Base-by-base conservation (phyloP, 2,113 vertebrate genomes). In the Callipepla californica region DNA sequence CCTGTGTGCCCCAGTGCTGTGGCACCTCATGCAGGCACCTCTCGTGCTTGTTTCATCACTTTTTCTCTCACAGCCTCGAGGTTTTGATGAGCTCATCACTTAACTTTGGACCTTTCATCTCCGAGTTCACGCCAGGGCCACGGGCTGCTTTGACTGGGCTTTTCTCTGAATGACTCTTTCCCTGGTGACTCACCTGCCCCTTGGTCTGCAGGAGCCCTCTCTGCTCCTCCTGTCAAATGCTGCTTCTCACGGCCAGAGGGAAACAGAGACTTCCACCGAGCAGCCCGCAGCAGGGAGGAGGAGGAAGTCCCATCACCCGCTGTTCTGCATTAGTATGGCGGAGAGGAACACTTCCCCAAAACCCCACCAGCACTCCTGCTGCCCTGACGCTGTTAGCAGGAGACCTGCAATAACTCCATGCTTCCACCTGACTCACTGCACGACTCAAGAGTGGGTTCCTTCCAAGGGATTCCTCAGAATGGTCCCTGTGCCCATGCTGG, bases 141-240 rank as follows among this genome's bases (percentile, higher is more conserved):
- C 1, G 45, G 95, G 89, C 50, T 95, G 96, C 97, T 97, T 97
- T 98, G 97, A 98, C 97, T 97, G 93, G 82, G 95, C 96, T 96
- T 91, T 94, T 98, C 97, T 97, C 97, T 81, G 94, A 97, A 98
- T 98, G 97, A 98, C 90, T 98, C 82, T 58, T 77, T 84, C 85
- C 79, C 92, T 95, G 93, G 87, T 97, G 97, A 98, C 79, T 98
- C 97, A 97, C 96, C 95, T 97, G 94, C 62, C 90, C 91, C 92
- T 93, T 95, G 44, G 78, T 13, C 89, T 91, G 94, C 38, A 89
- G 82, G 96, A 97, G 96, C 96, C 93, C 90, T 97, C 90, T 48
- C 77, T 87, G 66, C 83, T 94, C 92, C 94, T 92, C 89, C 57
- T 90, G 74, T 45, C 58, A 36, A 85, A 93, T 5, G 11, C 57